Conservation (phyloP, 2,888 invertebrate species). For the Plebejus melissa region DNA sequence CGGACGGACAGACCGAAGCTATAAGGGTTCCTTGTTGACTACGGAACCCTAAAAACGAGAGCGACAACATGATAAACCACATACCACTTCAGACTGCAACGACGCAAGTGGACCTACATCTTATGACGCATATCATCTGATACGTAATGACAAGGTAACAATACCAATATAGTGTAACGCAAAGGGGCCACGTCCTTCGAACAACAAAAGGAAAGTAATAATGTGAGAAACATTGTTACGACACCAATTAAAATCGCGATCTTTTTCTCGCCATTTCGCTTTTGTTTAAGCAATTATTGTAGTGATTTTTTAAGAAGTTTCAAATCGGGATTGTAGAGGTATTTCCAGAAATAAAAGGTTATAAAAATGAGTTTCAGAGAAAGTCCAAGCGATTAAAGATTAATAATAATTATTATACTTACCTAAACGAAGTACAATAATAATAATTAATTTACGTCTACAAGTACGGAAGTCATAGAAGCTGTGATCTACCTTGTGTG, state of each 20-base stretch:
- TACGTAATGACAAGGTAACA: constrained; percentile 9
- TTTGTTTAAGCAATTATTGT: neutral
- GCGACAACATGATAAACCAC: no score
- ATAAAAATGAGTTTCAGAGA: no score
- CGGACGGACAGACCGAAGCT: no score
- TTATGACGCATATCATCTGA: neutral
- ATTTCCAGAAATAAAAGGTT: neutral
- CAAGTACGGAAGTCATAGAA: no score
- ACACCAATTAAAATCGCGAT: constrained; percentile 41
- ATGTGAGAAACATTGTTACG: constrained; percentile 50
- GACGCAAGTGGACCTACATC: neutral
- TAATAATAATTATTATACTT: no score
- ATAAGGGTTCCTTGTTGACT: no score
- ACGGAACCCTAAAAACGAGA: no score
- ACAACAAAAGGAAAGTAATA: constrained; percentile 47
- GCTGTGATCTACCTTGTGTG: no score
- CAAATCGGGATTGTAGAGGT: neutral
- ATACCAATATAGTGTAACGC: constrained; percentile 7
- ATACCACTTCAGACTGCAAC: neutral
- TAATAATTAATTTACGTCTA: no score
- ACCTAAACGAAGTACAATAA: no score
- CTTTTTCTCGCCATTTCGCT: constrained; percentile 34
- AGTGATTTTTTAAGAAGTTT: neutral
- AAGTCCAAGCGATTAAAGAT: no score
- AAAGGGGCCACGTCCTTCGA: constrained; percentile 40